Evolutionary conservation across 2,888 invertebrate species (phyloP), one percentile per base, ranked within the genome.

Genomic region (Hypselothyrea guttata): DNA sequence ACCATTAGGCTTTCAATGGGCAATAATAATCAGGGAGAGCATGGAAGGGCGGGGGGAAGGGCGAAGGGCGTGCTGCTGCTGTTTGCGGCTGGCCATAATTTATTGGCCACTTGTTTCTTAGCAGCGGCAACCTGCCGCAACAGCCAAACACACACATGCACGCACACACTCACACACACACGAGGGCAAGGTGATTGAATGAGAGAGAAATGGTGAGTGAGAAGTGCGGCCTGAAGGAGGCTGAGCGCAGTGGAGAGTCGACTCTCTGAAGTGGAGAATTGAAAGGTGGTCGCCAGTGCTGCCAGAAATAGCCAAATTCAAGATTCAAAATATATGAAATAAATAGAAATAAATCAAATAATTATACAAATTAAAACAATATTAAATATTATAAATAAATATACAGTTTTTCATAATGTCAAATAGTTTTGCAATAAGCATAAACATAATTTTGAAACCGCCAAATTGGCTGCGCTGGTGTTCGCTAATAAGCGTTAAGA

Each of bases 71-170:
- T 67, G 72, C 38, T 38, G 57, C 71, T 49, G 54, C 67, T 70
- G 66, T 64, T 63, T 76, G 70, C 42, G 78, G 72, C 65, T 71
- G 75, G 55, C 72, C 84, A 83, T 85, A 79, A 79, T 79, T 79
- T 79, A 79, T 79, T 79, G 85, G 85, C 79, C 85, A 79, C 83
- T 79, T 79, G 79, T 79, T 85, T 64, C 81, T 83, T 83, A 85
- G 77, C 85, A 74, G 57, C 37, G 33, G 38, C 53, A 74, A 63
- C 75, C 72, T 69, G 70, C 62, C 64, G 59, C 64, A 71, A 71
- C 77, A 66, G 40, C 41, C 41, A n/a, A 30, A 41, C 30, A 40
- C 22, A 28, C 27, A 40, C 4, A 47, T 16, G 40, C 22, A 40
- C 34, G 13, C 9, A 48, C 33, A 49, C 8, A 11, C 7, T 16